These are phyloP conservation scores for Harpegnathos saltator DNA, from an alignment of 1,140 invertebrate species.

Conservation along the genomic window DNA sequence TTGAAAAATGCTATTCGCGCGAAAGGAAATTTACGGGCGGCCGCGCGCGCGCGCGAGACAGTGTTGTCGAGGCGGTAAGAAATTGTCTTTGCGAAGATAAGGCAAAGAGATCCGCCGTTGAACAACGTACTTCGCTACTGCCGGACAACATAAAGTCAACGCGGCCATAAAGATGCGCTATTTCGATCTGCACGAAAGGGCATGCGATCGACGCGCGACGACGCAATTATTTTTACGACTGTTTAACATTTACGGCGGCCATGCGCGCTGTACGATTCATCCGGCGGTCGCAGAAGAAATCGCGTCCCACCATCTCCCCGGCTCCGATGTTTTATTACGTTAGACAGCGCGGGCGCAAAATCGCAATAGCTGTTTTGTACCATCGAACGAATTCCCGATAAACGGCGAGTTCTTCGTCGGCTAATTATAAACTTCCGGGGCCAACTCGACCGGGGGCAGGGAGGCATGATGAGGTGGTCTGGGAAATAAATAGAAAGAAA, in stretches of 20 bases:
- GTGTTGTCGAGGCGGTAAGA: slow-evolving; percentile 34
- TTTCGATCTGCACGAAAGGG: neutral
- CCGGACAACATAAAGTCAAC: neutral
- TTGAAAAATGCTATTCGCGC: slow-evolving; percentile 56
- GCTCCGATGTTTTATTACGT: neutral
- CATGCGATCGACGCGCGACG: neutral
- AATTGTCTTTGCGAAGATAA: slow-evolving; percentile 49
- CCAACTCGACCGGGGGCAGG: neutral
- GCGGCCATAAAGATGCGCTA: neutral
- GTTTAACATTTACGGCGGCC: neutral
- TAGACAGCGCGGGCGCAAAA: neutral
- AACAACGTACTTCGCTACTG: slow-evolving; percentile 27
- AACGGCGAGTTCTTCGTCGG: neutral
- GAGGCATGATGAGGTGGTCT: neutral
- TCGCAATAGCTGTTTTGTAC: neutral
- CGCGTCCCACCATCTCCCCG: too few relatives aligned
- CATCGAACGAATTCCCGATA: slow-evolving; percentile 4
- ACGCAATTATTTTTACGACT: neutral
- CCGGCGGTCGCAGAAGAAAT: too few relatives aligned
- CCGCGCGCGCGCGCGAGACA: slow-evolving; percentile 29
- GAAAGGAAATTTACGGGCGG: slow-evolving; percentile 55
- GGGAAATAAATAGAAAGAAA: slow-evolving; percentile 1
- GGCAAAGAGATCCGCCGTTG: neutral
- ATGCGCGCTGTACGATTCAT: too few relatives aligned
- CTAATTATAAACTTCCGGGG: slow-evolving; percentile 7